Base-by-base conservation (phyloP, 2,113 vertebrate species). In the Canis aureus region DNA sequence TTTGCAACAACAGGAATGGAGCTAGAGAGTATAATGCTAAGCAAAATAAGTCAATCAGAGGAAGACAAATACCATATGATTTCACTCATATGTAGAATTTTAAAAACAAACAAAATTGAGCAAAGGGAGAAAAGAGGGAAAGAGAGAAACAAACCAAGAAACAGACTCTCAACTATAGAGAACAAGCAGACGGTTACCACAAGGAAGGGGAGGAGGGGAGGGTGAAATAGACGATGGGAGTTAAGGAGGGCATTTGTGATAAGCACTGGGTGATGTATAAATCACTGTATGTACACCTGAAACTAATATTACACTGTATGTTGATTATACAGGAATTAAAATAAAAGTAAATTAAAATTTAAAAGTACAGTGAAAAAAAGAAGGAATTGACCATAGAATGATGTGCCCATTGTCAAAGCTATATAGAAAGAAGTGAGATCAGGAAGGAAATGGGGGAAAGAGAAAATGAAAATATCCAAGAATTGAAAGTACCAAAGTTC, bases 381-480 rank as follows among this genome's bases (percentile, higher is more conserved):
- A 76, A 79, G 91, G 81, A 93, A 89, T 69, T 86, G 55, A 78
- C 66, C 27, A 8, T 4, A 49, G 32, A 88, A 81, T 71, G 43
- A 89, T 66, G 13, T 25, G 11, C 3, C 4, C 76, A 25, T 27
- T 71, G 15, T 78, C 87, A 91, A 85, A 89, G 16, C n/a, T 57
- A 8, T 51, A 29, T 43, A 27, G 49, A 69, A 43, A 85, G 82
- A 91, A 64, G 13, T 91, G n/a, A 87, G 23, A 19, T 49, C n/a
- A 71, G 32, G 25, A 79, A 66, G 62, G n/a, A 53, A 62, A 57
- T 57, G 35, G 53, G 32, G 10, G 32, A n/a, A 71, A 66, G 73
- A 95, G 55, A 83, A 73, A 95, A 79, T 59, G n/a, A 51, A 96
- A 95, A 15, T 90, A 80, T 87, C 71, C 32, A 55, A 19, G 17